These are phyloP conservation scores for Daktulosphaira vitifoliae DNA, from an alignment of 1,140 invertebrate species.

Conservation along the genomic window DNA sequence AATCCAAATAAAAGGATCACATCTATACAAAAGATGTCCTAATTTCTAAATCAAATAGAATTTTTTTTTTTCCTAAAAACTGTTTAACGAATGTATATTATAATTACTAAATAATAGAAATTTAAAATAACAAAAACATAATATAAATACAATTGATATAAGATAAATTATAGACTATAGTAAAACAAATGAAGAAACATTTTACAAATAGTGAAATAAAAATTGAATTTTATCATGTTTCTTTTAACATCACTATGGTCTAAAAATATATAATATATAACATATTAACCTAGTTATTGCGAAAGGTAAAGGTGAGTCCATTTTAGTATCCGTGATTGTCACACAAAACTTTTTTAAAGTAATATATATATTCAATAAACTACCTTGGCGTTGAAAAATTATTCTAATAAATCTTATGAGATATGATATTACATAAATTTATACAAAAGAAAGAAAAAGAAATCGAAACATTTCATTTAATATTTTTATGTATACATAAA, in stretches of 20 bases:
- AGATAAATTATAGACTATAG: too few relatives aligned
- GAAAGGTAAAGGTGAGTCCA: conserved; percentile 32
- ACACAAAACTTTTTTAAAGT: conserved; percentile 11
- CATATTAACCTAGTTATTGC: conserved; percentile 28
- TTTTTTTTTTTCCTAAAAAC: conserved; percentile 3
- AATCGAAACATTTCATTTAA: neutral
- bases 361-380: conserved; percentile 8
- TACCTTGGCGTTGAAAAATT: conserved; percentile 30
- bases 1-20: conserved; percentile 10
- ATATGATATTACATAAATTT: conserved; percentile 26
- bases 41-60: conserved; percentile 18
- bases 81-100: conserved; percentile 9
- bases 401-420: conserved; percentile 24
- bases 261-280: conserved; percentile 5
- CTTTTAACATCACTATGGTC: conserved; percentile 1
- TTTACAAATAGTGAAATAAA: conserved; percentile 9
- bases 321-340: conserved; percentile 30
- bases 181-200: conserved; percentile 13
- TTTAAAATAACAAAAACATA: neutral
- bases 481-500: conserved; percentile 10
- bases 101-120: conserved; percentile 4
- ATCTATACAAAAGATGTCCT: conserved; percentile 10
- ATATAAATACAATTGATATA: too few relatives aligned
- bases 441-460: conserved; percentile 12
- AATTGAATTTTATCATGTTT: too few relatives aligned